Base-by-base conservation (phyloP, 2,797 vertebrate genomes). In the Knipowitschia caucasica region DNA sequence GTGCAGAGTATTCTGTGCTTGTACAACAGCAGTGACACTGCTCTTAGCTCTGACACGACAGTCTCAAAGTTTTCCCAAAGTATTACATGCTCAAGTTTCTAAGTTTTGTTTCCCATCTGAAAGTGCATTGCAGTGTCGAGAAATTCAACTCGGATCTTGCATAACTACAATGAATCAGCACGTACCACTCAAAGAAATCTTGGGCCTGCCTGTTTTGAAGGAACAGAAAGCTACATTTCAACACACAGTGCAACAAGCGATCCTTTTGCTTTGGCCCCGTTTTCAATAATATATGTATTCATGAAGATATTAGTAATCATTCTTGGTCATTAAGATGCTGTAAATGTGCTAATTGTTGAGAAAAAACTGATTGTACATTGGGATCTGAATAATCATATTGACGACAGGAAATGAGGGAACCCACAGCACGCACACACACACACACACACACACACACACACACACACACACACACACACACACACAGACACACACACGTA, bases 381-480 rank as follows among this genome's bases (percentile, higher is more conserved):
- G 53, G 45, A 34, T 5, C 14, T 47, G 36, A 24, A 6, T 26
- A n/a, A 45, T 35, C 40, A 61, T 18, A 45, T 47, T 21, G 39
- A 12, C 35, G 57, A 18, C 38, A 71, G 67, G 73, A 79, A 81
- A 73, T 17, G 4, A n/a, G n/a, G n/a, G n/a, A n/a, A n/a, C n/a
- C n/a, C n/a, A n/a, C n/a, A n/a, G n/a, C 38, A 1, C 5, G n/a
- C 57, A 52, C 12, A 25, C 64, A 26, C 14, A 26, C 44, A 43
- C 43, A 36, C 44, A 17, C 45, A 45, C 46, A 26, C 42, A 27
- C 12, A 25, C 7, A 7, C 10, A 6, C 10, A 14, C 14, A 31
- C 4, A 11, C 38, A 1, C 5, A 14, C 57, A 52, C 12, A 25
- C 64, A 26, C 14, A 26, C 44, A 43, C 43, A 36, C 44, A 17